Percentiles rank a stretch among this genome's conserved stretches.
These are phyloP conservation scores for Xenus cinereus DNA, from an alignment of 2,113 vertebrate species.

Conservation along the genomic window DNA sequence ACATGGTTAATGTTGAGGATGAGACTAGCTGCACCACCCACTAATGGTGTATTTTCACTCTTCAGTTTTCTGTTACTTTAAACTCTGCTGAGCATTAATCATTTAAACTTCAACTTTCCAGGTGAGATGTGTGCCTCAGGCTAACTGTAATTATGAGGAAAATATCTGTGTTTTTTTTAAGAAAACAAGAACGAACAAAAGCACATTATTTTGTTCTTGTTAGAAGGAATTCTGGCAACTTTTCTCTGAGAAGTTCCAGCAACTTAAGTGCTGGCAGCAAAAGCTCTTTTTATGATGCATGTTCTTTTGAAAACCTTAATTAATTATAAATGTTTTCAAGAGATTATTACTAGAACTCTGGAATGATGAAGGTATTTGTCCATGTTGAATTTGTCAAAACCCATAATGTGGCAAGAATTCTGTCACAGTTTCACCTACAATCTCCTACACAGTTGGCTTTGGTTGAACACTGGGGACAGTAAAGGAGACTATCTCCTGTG, in stretches of 20 bases:
- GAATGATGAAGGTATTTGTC: neutral
- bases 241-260: neutral
- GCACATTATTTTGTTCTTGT: neutral
- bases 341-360: neutral
- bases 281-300: neutral
- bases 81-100: neutral
- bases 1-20: fast-evolving
- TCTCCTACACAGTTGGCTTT: neutral
- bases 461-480: neutral
- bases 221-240: neutral
- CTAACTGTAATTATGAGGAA: neutral
- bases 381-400: neutral
- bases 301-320: neutral
- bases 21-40: neutral
- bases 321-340: neutral
- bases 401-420: neutral
- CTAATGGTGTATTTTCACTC: neutral
- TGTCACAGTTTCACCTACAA: neutral
- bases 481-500: neutral
- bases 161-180: neutral
- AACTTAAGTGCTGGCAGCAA: neutral
- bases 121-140: neutral
- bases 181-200: slow-evolving; percentile 11
- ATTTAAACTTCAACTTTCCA: slow-evolving; percentile 1
- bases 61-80: neutral